phyloP scores from a whole-genome alignment of 2,113 vertebrate species.

The Anseranas semipalmata region DNA sequence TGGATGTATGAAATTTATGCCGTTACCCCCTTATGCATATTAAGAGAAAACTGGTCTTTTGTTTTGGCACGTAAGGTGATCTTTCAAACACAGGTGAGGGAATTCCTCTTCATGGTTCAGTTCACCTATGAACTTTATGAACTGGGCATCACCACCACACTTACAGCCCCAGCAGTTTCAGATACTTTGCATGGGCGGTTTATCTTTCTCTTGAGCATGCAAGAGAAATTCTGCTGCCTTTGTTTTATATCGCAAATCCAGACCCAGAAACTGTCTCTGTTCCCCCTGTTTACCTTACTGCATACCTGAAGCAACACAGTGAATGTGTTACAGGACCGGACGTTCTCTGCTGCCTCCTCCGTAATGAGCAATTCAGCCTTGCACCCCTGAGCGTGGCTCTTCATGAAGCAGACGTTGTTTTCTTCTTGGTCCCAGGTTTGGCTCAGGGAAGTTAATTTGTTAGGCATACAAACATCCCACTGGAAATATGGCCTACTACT shows the following conservation, averaged over 20 bases:
- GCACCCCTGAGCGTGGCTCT: fast-evolving
- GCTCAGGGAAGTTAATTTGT: not conserved
- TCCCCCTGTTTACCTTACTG: not conserved
- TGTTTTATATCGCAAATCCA: not conserved
- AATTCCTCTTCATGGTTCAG: not conserved
- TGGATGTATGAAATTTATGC: not conserved
- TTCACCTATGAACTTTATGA: not conserved
- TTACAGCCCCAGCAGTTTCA: not conserved
- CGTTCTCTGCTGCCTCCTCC: not conserved
- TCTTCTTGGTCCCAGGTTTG: not conserved
- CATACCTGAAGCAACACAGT: not conserved
- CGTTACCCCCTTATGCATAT: not conserved
- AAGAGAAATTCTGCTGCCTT: not conserved
- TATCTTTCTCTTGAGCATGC: not conserved
- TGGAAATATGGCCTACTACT: not conserved
- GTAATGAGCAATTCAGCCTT: not conserved
- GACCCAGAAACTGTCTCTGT: not conserved
- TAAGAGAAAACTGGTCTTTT: not conserved
- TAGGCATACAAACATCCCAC: not conserved
- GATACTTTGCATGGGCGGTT: not conserved
- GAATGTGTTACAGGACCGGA: not conserved
- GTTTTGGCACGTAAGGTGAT: not conserved
- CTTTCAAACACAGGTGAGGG: not conserved
- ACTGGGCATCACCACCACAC: not conserved
- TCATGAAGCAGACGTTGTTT: not conserved